Evolutionary conservation across 2,888 invertebrate genomes (phyloP), one percentile per base, ranked within the genome.

Genomic region (Parapristionchus giblindavisi): DNA sequence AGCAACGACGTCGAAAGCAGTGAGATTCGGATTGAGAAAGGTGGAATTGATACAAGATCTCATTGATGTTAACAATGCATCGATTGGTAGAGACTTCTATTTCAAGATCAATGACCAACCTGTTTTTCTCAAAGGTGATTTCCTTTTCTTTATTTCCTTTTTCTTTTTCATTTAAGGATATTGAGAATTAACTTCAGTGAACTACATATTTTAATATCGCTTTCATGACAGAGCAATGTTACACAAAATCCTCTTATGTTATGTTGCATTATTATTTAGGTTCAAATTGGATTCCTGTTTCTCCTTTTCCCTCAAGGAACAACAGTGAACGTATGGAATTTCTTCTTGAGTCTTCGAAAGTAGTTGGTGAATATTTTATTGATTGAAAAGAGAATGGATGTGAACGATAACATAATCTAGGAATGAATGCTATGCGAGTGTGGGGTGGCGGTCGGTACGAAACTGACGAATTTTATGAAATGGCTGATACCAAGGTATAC

Each of bases 401-500:
- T 61, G 3, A 3, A 32, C 2, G 54, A 65, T 36, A 2, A 40
- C 8, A n/a, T 24, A 29, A 21, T 68, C 24, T 61, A 80, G 80
- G 81, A 29, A 95, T 96, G 93, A 94, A 94, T 85, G 94, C 94
- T 92, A 89, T 98, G 21, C 91, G 98, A 32, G n/a, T 98, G 1
- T 99, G 98, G 98, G 98, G 98, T 36, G 98, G 98, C n/a, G 98
- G 96, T 0, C 90, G 94, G 0, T 99, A 97, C 86, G 97, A 97
- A 88, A 92, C 93, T 0, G 94, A 96, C 82, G 91, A 92, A 76
- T 96, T 98, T 89, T 99, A 98, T 88, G 76, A 89, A 79, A 88
- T 92, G 48, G 94, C 95, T 75, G 96, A 98, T 88, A 91, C 93
- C 86, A 90, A 60, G 40, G 70, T 71, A 11, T 0, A 61, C 17